Percentiles rank a stretch among this genome's conserved stretches.
Evolutionary conservation across 2,888 invertebrate species (phyloP).

Genomic region (Emesis furor): DNA sequence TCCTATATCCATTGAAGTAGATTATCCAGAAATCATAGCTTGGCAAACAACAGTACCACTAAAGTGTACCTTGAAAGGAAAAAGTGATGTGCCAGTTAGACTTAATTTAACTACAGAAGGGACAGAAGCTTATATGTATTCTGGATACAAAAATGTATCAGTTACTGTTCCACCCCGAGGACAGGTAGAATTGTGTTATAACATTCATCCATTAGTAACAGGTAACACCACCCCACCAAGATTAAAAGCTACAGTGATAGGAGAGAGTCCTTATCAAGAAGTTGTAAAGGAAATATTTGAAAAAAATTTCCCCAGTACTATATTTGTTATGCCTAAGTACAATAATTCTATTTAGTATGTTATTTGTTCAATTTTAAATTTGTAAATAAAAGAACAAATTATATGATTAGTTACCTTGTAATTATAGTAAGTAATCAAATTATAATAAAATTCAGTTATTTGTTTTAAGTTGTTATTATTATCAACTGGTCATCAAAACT

Average conservation of each 20-base stretch:
- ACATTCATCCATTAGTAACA: slow-evolving; percentile 95
- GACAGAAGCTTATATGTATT: slow-evolving; percentile 98
- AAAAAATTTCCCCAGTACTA: slow-evolving; percentile 88
- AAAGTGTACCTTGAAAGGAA: slow-evolving; percentile 94
- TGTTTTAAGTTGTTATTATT: slow-evolving; percentile 79
- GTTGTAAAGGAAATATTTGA: slow-evolving; percentile 89
- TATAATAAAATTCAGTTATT: slow-evolving; percentile 83
- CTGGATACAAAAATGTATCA: slow-evolving; percentile 97
- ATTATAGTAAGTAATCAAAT: slow-evolving; percentile 82
- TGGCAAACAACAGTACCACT: slow-evolving; percentile 95
- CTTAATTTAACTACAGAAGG: slow-evolving; percentile 95
- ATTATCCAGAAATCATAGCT: slow-evolving; percentile 95
- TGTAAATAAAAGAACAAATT: slow-evolving; percentile 89
- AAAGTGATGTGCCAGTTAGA: slow-evolving; percentile 94
- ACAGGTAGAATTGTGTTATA: slow-evolving; percentile 94
- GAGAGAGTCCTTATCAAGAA: slow-evolving; percentile 84
- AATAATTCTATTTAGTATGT: slow-evolving; percentile 79
- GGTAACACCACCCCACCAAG: slow-evolving; percentile 95
- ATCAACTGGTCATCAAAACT: too few species aligned
- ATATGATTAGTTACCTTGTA: slow-evolving; percentile 86
- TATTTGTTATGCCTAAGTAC: slow-evolving; percentile 91
- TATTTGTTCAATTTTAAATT: slow-evolving; percentile 77
- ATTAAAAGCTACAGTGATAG: slow-evolving; percentile 90
- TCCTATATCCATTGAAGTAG: slow-evolving; percentile 92
- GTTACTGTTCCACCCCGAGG: slow-evolving; percentile 93